Base-by-base conservation (phyloP, 2,113 vertebrate species). In the Poeciliopsis prolifica region DNA sequence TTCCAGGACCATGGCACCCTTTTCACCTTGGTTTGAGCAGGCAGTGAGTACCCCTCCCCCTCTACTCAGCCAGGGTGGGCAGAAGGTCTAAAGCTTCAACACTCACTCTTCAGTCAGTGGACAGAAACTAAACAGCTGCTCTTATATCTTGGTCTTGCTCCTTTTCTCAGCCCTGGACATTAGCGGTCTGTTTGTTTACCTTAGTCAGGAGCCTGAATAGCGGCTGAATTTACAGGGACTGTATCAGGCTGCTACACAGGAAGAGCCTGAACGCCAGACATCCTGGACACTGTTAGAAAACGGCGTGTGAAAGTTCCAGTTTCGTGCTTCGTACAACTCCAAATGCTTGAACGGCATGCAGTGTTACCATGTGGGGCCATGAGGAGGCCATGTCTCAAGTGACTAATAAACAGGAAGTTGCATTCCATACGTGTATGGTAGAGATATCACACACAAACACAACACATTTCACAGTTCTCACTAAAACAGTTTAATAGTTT, bases 391-490 rank as follows among this genome's bases (percentile, higher is more conserved):
- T 65, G 79, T 90, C 89, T 87, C 87, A 73, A 70, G 75, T 85
- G 82, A 84, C 82, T 71, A 83, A 89, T 89, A 90, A 90, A 88
- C 87, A 89, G 70, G 78, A 70, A 61, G 81, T 70, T 82, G 78
- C 81, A 81, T 86, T 90, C 75, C 83, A 68, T 74, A 84, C 30
- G 77, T 80, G 75, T 77, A 61, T 73, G 67, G 63, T 35, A 66
- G 64, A 58, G 65, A 74, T 60, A 65, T 61, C 68, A 44, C 42
- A 35, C 17, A 19, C 62, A 65, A 51, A 26, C 48, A 61, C 75
- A 68, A 72, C 65, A 0, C 1, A 0, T 37, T 63, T 29, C 73
- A 22, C 8, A 58, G 0, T 6, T 58, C 24, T 58, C 8, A 58
- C 7, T 24, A 58, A 24, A 10, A 8, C n/a, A n/a, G 6, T 22